Base-by-base conservation (phyloP, 2,797 vertebrate species). In the Acropternis orthonyx region DNA sequence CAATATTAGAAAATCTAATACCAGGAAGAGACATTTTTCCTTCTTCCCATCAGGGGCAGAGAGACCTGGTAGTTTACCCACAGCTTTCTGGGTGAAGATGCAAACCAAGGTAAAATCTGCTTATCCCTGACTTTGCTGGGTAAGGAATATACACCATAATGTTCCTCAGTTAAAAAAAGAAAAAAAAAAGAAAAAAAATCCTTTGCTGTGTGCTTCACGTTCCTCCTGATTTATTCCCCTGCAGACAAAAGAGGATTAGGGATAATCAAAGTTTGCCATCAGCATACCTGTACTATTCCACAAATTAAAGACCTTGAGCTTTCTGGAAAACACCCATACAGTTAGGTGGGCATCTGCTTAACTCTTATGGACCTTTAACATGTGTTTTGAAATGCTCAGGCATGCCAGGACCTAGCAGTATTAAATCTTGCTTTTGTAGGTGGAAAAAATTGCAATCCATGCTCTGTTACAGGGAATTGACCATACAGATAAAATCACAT, bases 1-100 rank as follows among this genome's bases (percentile, higher is more conserved):
- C n/a, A 81, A 73, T 96, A 93, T 94, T 93, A 97, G 87, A 90
- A 96, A 97, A 96, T 92, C 73, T 96, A 89, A 93, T 94, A 79
- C 59, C 76, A 71, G 69, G 68, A 92, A 85, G 41, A 92, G 56
- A 66, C 21, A 77, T 90, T 96, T 95, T 95, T 87, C 56, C 78
- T 89, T 84, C 67, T 90, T 91, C 39, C 63, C 39, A 22, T 54
- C 78, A 90, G 32, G 22, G 46, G 48, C 43, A 78, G 67, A 41
- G 44, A 93, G 84, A 84, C 34, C 73, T 79, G 43, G 48, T 27
- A 46, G 75, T 74, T 91, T 85, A 89, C 80, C 88, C 83, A 78
- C 66, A 91, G 52, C 49, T 88, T 76, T 90, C 19, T 0, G 0
- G 79, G 63, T 85, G 75, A 92, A 80, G 85, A 89, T 82, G 69